A percentile compares a stretch with the other conserved stretches of the same genome.
These are phyloP conservation scores for Acronicta leporina DNA, from an alignment of 2,888 invertebrate species.

Conservation along the genomic window DNA sequence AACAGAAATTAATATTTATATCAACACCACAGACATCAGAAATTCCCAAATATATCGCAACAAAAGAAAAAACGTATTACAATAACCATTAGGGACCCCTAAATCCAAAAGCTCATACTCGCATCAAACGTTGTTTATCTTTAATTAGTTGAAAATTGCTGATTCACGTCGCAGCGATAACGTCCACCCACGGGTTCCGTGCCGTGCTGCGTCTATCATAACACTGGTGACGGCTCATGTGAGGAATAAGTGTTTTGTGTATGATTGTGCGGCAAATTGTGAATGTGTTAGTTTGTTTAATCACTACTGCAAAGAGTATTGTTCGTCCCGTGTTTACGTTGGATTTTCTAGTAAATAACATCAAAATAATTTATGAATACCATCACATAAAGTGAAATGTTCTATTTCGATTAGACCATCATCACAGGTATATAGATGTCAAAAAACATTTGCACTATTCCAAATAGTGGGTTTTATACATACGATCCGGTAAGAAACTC, in stretches of 20 bases:
- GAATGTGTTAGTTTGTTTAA: slow-evolving; percentile 22
- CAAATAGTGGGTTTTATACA: too few species aligned
- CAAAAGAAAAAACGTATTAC: neutral
- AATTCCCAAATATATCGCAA: neutral
- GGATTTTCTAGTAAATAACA: too few species aligned
- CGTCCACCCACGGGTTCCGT: slow-evolving; percentile 53
- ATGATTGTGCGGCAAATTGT: slow-evolving; percentile 19
- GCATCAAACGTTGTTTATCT: slow-evolving; percentile 79
- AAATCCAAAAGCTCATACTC: slow-evolving; percentile 50
- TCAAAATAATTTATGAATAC: too few species aligned
- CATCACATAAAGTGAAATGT: too few species aligned
- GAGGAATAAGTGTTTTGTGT: slow-evolving; percentile 40
- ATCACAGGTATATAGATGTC: too few species aligned
- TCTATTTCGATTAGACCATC: too few species aligned
- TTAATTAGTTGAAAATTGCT: slow-evolving; percentile 80
- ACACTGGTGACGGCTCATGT: slow-evolving; percentile 62
- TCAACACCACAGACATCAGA: neutral
- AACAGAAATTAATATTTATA: neutral
- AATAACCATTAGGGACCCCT: slow-evolving; percentile 32
- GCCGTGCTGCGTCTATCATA: slow-evolving; percentile 62
- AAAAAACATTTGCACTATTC: too few species aligned
- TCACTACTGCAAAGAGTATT: neutral
- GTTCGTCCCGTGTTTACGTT: too few species aligned
- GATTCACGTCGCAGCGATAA: slow-evolving; percentile 75
- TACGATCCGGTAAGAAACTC: too few species aligned